phyloP scores from a whole-genome alignment of 2,113 vertebrate genomes.

The Colius striatus region DNA sequence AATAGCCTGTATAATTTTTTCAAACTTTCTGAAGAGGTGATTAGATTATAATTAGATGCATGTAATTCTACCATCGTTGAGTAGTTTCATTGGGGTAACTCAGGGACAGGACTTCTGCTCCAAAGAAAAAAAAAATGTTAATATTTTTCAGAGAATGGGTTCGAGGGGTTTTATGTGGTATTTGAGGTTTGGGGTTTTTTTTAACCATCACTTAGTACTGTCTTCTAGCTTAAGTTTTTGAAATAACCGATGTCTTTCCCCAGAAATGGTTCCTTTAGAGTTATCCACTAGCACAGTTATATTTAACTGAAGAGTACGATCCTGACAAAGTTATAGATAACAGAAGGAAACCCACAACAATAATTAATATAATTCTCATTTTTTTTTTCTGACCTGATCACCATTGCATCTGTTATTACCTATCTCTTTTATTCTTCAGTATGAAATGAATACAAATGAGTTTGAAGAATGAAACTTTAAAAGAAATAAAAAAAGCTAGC shows the following conservation, averaged over 20 bases:
- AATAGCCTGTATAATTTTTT: neutral
- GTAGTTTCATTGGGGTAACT: neutral
- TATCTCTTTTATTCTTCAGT: neutral
- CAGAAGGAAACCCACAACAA: neutral
- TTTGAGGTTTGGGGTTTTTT: neutral
- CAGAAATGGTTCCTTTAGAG: neutral
- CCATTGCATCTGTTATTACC: neutral
- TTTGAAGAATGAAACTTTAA: neutral
- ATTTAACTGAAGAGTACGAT: neutral
- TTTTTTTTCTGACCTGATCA: neutral
- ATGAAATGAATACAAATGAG: neutral
- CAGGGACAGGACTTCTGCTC: neutral
- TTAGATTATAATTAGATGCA: neutral
- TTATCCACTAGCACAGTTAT: accelerated
- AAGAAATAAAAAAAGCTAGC: neutral
- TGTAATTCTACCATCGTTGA: neutral
- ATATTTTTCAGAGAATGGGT: neutral
- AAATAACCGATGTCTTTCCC: neutral
- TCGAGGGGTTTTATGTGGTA: neutral
- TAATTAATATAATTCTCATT: neutral
- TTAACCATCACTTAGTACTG: neutral
- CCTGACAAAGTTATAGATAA: neutral
- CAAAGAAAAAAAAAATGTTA: neutral
- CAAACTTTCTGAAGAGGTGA: neutral
- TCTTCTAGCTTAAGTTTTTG: neutral